Percentiles rank a stretch among this genome's conserved stretches.
Conservation (phyloP, 2,888 invertebrate genomes). For the Pseudococcus jackbeardsleyi region DNA sequence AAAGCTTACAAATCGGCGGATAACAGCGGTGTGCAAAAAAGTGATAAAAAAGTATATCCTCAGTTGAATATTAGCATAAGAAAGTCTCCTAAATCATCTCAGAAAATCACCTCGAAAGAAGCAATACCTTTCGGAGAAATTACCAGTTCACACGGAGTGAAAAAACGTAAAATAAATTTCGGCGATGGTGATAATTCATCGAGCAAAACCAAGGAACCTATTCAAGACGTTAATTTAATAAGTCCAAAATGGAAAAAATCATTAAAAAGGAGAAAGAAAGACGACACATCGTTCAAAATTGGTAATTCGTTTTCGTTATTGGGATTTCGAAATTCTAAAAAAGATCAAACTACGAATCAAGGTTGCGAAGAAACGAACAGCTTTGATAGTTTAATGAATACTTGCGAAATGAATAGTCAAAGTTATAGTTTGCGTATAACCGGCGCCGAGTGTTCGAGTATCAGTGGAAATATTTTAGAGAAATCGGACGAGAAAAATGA, state of each 20-base stretch:
- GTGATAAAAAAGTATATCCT: slow-evolving; percentile 42
- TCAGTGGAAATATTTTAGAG: not conserved
- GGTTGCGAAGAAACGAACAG: not conserved
- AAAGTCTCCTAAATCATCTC: slow-evolving; percentile 23
- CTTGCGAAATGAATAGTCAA: slow-evolving; percentile 42
- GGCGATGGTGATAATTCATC: not conserved
- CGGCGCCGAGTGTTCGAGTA: not conserved
- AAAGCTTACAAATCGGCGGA: not conserved
- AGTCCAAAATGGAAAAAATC: slow-evolving; percentile 33
- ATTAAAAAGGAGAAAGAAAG: not conserved
- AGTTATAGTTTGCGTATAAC: not conserved
- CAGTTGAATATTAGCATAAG: slow-evolving; percentile 36
- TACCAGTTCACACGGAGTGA: not conserved
- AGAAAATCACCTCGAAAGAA: not conserved
- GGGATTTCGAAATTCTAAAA: slow-evolving; percentile 4
- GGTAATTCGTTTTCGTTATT: slow-evolving; percentile 41
- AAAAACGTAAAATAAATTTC: slow-evolving; percentile 59
- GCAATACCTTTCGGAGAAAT: not conserved
- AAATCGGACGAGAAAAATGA: not conserved
- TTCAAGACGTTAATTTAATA: not conserved
- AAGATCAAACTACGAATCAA: not conserved
- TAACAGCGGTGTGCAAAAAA: not conserved
- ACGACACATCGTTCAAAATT: slow-evolving; percentile 33
- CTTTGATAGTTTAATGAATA: not conserved
- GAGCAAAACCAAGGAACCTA: not conserved